Conservation (phyloP, 64 coral and sea anemone species). For the Montipora sp. region DNA sequence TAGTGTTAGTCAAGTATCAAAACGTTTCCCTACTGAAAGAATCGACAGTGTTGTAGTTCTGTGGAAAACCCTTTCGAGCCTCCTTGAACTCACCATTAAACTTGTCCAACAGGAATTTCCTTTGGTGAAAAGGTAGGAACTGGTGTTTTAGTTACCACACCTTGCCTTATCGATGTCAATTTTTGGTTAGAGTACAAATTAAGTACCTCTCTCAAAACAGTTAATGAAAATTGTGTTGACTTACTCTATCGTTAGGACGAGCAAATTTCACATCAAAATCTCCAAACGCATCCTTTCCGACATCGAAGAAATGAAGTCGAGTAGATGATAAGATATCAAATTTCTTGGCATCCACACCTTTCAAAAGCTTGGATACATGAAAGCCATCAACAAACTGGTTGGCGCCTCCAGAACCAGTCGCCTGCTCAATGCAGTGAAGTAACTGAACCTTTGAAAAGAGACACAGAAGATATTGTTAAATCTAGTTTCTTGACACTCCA, state of each 20-base stretch:
- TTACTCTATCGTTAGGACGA: slow-evolving; percentile 65
- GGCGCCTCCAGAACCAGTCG: slow-evolving; percentile 41
- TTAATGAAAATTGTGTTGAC: slow-evolving; percentile 11
- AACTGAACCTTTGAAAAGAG: slow-evolving; percentile 45
- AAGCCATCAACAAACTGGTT: slow-evolving; percentile 89
- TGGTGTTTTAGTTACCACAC: no score
- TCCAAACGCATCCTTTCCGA: slow-evolving; percentile 73
- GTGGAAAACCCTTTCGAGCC: no score
- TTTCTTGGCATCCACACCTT: slow-evolving; percentile 42
- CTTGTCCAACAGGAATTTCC: no score
- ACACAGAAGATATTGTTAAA: neutral
- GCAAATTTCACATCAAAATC: slow-evolving; percentile 66
- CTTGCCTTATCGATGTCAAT: neutral
- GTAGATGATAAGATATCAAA: slow-evolving; percentile 58
- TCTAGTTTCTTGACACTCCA: neutral
- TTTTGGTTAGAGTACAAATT: neutral
- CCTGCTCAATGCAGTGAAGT: slow-evolving; percentile 80
- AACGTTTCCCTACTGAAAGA: no score
- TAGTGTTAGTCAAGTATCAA: no score
- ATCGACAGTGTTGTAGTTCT: no score
- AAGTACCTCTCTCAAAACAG: neutral
- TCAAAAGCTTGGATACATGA: slow-evolving; percentile 68
- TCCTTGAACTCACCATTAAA: no score
- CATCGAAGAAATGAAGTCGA: slow-evolving; percentile 65
- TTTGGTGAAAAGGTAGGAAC: no score